These are phyloP conservation scores for Heterodera filipjevi DNA, from an alignment of 2,888 invertebrate genomes.

Conservation along the genomic window DNA sequence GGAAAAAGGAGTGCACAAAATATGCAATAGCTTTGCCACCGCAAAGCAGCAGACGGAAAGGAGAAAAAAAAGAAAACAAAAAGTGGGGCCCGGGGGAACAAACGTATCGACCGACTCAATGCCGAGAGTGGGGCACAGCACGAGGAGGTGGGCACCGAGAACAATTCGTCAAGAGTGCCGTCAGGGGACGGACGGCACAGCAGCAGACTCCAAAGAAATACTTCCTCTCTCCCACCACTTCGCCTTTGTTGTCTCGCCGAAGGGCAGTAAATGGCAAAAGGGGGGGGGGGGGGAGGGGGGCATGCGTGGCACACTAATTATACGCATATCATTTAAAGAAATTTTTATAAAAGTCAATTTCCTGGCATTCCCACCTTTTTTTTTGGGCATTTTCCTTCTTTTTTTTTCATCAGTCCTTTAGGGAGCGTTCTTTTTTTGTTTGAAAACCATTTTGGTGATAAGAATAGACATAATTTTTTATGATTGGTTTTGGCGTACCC, in stretches of 20 bases:
- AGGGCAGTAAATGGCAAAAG: not conserved
- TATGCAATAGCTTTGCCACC: not conserved
- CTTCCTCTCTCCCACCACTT: too few species aligned
- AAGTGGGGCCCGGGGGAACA: not conserved
- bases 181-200: not conserved
- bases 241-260: not conserved
- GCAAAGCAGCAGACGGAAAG: too few species aligned
- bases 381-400: too few species aligned
- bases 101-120: constrained; percentile 6
- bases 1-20: not conserved
- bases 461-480: too few species aligned
- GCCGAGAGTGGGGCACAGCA: not conserved
- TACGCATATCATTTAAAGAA: not conserved
- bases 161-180: not conserved
- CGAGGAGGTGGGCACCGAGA: not conserved
- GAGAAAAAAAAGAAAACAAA: not conserved
- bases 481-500: too few species aligned
- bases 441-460: too few species aligned
- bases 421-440: too few species aligned
- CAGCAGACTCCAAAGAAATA: not conserved
- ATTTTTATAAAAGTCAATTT: too few species aligned
- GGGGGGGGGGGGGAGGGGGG: not conserved
- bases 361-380: too few species aligned
- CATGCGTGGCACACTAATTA: not conserved
- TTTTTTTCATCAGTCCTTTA: too few species aligned